Evolutionary conservation across 2,888 invertebrate species (phyloP), one percentile per base, ranked within the genome.

Genomic region (Dasypolia templi): DNA sequence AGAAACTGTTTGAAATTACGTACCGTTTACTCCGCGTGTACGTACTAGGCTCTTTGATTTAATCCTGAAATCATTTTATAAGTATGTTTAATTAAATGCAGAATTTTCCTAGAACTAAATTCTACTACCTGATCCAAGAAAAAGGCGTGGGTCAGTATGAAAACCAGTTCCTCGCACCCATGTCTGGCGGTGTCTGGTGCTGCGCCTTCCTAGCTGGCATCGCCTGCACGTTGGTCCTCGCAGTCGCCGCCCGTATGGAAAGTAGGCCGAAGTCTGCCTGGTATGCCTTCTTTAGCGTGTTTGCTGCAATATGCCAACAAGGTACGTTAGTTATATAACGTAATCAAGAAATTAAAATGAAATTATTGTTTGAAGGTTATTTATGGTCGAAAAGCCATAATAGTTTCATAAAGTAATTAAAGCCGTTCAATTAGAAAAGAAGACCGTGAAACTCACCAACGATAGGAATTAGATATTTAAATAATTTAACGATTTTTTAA

Each of bases 121-220:
- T 95, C 84, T 96, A 92, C 91, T 96, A 95, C 86, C 84, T 95
- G 2, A 95, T 95, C 55, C 90, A 93, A 2, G 91, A 92, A n/a
- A 89, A 90, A 73, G 95, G 96, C 0, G 90, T 95, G 0, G 96
- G 96, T 0, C 80, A 90, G 6, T 95, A 94, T 78, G 95, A 95
- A 85, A 94, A 95, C 84, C 93, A 93, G 51, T 96, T 97, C 84
- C 89, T 97, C 2, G 93, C 93, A 19, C 97, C 97, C 0, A 92
- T 97, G 87, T 94, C 96, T 0, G 67, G 77, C 0, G 91, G 91
- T 0, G 95, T 95, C 35, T 97, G 97, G 97, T 92, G 91, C 87
- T 91, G 93, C 65, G 89, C 93, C 0, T 70, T 93, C 35, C 90
- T 86, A 0, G 90, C 93, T 0, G 89, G 91, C 9, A 64, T 88